Percentiles rank a stretch among this genome's conserved stretches.
Conservation (phyloP, 2,113 vertebrate genomes). For the Pimephales promelas region DNA sequence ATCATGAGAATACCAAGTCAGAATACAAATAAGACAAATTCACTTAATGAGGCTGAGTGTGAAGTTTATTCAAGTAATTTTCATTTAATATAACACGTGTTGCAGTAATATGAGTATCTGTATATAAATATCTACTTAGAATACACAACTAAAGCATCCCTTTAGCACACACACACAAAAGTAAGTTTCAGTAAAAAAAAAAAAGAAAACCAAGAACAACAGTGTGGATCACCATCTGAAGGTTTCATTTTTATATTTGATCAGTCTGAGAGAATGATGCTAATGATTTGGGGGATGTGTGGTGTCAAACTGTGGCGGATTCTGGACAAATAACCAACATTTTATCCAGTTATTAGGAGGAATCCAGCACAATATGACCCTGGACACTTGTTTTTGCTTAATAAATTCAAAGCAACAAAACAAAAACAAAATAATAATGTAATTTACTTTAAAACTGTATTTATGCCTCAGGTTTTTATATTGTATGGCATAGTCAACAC, state of each 20-base stretch:
- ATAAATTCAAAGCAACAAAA: constrained; percentile 3
- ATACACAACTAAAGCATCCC: constrained; percentile 50
- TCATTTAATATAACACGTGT: constrained; percentile 54
- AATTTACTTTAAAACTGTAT: constrained; percentile 20
- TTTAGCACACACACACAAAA: constrained; percentile 33
- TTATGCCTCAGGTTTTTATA: constrained; percentile 28
- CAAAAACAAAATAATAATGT: background rate
- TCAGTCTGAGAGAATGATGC: background rate
- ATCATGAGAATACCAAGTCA: no score
- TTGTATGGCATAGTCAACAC: constrained; percentile 10
- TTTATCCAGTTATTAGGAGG: background rate
- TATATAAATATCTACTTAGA: constrained; percentile 65
- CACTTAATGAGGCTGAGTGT: constrained; percentile 37
- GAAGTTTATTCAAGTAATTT: constrained; percentile 71
- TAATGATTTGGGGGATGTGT: constrained; percentile 14
- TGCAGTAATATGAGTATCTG: constrained; percentile 61
- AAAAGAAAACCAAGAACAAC: no score
- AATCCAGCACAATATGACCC: constrained; percentile 4
- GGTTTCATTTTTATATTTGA: constrained; percentile 5
- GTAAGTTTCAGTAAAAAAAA: constrained; percentile 11
- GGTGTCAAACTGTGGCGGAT: background rate
- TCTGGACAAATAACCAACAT: background rate
- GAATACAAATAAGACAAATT: constrained; percentile 16
- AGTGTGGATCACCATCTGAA: constrained; percentile 1
- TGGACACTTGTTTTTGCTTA: background rate